A percentile compares a stretch with the other conserved stretches of the same genome.
Conservation (phyloP, 2,113 vertebrate genomes). For the Vimba vimba region DNA sequence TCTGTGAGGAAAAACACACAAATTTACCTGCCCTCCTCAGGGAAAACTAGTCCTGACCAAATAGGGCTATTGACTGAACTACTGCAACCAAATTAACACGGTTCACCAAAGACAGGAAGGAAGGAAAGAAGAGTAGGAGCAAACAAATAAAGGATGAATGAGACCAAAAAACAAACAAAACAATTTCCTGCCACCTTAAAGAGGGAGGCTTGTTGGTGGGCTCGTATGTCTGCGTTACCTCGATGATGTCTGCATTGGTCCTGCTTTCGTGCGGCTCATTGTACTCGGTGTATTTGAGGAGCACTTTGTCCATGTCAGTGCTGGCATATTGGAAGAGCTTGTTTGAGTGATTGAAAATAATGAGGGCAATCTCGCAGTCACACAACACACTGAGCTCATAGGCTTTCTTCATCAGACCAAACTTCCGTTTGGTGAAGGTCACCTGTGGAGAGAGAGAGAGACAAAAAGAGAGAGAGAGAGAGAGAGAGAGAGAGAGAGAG, state of each 20-base stretch:
- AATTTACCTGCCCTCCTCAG: background rate
- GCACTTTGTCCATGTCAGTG: conserved; percentile 92
- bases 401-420: conserved; percentile 87
- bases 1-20: conserved; percentile 7
- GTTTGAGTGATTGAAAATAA: conserved; percentile 92
- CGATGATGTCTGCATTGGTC: conserved; percentile 87
- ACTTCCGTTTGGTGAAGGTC: conserved; percentile 86
- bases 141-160: conserved; percentile 7
- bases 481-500: too few relatives aligned
- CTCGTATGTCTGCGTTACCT: conserved; percentile 71
- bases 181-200: conserved; percentile 17
- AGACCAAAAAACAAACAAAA: conserved; percentile 11
- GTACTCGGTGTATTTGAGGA: conserved; percentile 90
- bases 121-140: conserved; percentile 4
- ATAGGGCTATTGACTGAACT: conserved; percentile 21
- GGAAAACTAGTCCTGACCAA: conserved; percentile 2
- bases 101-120: conserved; percentile 8
- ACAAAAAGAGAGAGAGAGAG: conserved; percentile 73
- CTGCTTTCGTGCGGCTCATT: conserved; percentile 88
- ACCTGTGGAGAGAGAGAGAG: conserved; percentile 78
- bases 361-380: conserved; percentile 87
- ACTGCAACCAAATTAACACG: conserved; percentile 30
- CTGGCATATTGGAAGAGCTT: conserved; percentile 90
- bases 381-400: conserved; percentile 87
- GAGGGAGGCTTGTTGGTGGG: background rate